These are phyloP conservation scores for Dorcus hopei DNA, from an alignment of 2,888 invertebrate species.

Conservation along the genomic window DNA sequence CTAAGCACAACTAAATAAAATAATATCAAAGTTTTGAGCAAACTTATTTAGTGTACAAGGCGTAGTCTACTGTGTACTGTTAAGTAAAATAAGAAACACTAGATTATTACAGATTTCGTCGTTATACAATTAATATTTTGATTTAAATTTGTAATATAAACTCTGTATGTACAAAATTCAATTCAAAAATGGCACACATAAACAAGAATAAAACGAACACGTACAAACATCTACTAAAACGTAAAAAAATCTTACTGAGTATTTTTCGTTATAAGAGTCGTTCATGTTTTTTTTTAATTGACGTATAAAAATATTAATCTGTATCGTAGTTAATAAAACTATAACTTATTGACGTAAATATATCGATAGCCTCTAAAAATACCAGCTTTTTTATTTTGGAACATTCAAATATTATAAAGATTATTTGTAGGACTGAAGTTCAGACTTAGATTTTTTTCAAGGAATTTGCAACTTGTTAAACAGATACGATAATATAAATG, in stretches of 20 bases:
- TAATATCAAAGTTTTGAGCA: no score
- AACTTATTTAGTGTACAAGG: no score
- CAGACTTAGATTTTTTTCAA: slow-evolving; percentile 1
- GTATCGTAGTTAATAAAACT: slow-evolving; percentile 10
- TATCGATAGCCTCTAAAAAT: slow-evolving; percentile 14
- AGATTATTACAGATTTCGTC: no score
- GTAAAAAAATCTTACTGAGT: slow-evolving; percentile 6
- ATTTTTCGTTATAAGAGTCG: not conserved
- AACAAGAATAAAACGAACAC: slow-evolving; percentile 3
- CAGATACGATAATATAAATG: not conserved
- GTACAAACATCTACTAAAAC: not conserved
- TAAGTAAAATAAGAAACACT: no score
- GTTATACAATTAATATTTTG: no score
- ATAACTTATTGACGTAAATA: slow-evolving; percentile 10
- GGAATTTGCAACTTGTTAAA: not conserved
- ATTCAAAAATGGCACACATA: slow-evolving; percentile 16
- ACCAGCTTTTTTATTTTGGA: slow-evolving; percentile 4
- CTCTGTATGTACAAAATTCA: slow-evolving; percentile 11
- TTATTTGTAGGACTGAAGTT: not conserved
- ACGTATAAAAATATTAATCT: slow-evolving; percentile 29
- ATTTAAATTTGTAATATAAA: slow-evolving; percentile 14
- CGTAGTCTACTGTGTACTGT: no score
- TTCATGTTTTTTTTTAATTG: slow-evolving; percentile 22
- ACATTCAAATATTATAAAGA: not conserved
- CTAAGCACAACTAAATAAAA: no score